Base-by-base conservation (phyloP, 2,888 invertebrate genomes). In the Pogonocherus hispidulus region DNA sequence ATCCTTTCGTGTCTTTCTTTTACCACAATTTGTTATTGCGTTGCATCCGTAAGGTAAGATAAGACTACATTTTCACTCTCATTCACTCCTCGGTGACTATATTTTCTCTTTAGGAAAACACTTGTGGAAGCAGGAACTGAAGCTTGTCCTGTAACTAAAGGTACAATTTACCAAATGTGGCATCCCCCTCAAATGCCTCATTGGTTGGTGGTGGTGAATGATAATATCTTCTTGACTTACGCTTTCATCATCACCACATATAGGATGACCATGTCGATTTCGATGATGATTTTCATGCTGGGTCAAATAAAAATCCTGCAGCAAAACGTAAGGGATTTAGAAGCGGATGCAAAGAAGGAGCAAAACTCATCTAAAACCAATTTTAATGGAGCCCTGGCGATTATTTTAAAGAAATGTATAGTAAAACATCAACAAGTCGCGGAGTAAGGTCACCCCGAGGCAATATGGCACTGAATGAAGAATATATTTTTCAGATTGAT, bases 161-260 rank as follows among this genome's bases (percentile, higher is more conserved):
- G 70, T 6, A 27, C 54, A 9, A 49, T 65, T 11, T 70, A 64
- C 37, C 64, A 70, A 41, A 62, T 67, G 11, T 67, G 67, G 70
- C 55, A 32, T 59, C 67, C 1, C 65, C 65, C 37, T 51, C 3
- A 27, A 27, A 27, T 5, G 1, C 52, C 60, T 44, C 11, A 44
- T 11, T 70, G 70, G 70, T 37, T 67, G 18, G 51, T 64, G 9
- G 41, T 37, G 8, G 3, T 46, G 9, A 64, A 67, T 51, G 70
- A 70, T 23, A 20, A 32, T 2, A 20, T 55, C 6, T 55, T 64
- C 35, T 65, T 32, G 37, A 52, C 23, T 52, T 55, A 14, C 62
- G 49, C 0, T 56, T 67, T n/a, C n/a, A 55, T 52, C n/a, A 14
- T 70, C 37, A 65, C 55, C 14, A 35, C 35, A 6, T 67, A 67